Percentiles rank a stretch among this genome's conserved stretches.
Evolutionary conservation across 2,113 vertebrate genomes (phyloP).

Genomic region (Megatriorchis doriae): DNA sequence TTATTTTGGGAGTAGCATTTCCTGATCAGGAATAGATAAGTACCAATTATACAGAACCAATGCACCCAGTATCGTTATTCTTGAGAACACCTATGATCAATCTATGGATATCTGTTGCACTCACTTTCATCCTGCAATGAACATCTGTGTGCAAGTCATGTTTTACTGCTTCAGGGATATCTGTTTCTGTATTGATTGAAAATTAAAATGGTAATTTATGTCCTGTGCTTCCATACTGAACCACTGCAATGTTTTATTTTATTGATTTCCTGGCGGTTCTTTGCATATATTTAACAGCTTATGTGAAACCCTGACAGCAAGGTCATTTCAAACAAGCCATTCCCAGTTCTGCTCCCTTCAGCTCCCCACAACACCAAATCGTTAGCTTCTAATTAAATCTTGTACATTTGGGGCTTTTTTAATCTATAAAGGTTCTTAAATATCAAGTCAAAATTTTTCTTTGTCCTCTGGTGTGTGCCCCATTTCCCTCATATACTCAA

Average conservation of each 20-base stretch:
- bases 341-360: neutral
- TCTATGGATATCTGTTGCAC: neutral
- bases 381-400: constrained; percentile 30
- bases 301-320: constrained; percentile 22
- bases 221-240: neutral
- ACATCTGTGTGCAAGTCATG: constrained; percentile 35
- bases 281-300: constrained; percentile 26
- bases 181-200: constrained; percentile 27
- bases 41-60: neutral
- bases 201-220: constrained; percentile 59
- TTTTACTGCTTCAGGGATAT: constrained; percentile 26
- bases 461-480: neutral
- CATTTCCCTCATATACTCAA: neutral
- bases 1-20: neutral
- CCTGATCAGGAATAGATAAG: neutral
- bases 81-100: neutral
- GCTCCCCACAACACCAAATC: neutral
- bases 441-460: neutral
- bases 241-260: constrained; percentile 10
- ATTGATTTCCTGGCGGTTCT: constrained; percentile 45
- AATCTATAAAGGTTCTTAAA: constrained; percentile 11
- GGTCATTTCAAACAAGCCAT: constrained; percentile 32
- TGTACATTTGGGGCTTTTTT: neutral
- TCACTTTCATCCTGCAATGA: neutral
- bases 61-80: neutral